These are phyloP conservation scores for Troilus luridus DNA, from an alignment of 2,888 invertebrate genomes.

Conservation along the genomic window DNA sequence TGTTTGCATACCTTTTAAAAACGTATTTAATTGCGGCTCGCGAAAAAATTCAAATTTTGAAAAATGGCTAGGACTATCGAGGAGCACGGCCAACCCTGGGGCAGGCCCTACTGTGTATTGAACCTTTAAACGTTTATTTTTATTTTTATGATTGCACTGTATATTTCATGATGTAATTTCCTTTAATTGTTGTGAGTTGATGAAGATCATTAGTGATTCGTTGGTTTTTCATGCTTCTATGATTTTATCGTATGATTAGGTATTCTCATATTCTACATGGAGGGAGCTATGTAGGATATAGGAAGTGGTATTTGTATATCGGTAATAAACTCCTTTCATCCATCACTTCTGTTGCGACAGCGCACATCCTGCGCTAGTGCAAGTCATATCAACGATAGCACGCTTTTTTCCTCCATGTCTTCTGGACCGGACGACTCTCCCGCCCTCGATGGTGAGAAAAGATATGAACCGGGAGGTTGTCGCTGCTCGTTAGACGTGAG, in stretches of 20 bases:
- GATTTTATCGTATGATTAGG: background rate
- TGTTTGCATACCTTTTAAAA: no score
- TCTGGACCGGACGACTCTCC: background rate
- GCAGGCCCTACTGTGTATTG: no score
- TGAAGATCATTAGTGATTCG: no score
- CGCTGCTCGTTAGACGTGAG: constrained; percentile 25
- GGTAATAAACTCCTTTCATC: constrained; percentile 6
- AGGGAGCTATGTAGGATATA: background rate
- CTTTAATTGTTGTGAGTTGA: no score
- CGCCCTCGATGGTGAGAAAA: constrained; percentile 22
- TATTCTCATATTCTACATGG: background rate
- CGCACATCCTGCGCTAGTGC: background rate
- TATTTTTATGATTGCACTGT: no score
- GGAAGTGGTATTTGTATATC: constrained; percentile 30
- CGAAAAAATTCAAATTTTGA: no score
- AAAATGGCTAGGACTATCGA: no score
- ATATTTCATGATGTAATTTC: no score
- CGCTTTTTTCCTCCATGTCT: background rate
- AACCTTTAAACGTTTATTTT: no score
- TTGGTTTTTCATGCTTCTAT: background rate
- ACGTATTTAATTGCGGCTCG: no score
- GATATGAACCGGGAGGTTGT: constrained; percentile 24
- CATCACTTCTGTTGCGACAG: constrained; percentile 31
- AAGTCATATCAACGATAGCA: constrained; percentile 9
- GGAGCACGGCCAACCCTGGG: no score